A percentile compares a stretch with the other conserved stretches of the same genome.
Conservation (phyloP, 2,797 vertebrate genomes). For the Sebastolobus alascanus region DNA sequence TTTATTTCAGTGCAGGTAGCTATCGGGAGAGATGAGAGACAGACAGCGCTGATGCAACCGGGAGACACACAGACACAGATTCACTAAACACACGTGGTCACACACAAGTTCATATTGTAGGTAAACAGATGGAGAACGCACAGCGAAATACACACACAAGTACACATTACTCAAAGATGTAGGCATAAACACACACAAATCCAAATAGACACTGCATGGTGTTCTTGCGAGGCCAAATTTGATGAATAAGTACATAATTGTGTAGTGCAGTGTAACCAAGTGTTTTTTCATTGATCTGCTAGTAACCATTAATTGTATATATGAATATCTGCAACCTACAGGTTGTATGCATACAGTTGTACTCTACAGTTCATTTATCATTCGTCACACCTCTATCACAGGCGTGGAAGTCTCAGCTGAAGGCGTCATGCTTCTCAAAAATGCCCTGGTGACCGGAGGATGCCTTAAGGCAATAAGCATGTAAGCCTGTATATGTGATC, state of each 20-base stretch:
- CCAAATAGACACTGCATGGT: not conserved
- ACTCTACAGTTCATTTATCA: conserved; percentile 19
- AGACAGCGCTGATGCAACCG: conserved; percentile 71
- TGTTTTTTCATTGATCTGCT: not conserved
- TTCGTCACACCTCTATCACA: conserved; percentile 34
- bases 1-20: conserved; percentile 37
- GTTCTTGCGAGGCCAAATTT: not conserved
- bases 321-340: not conserved
- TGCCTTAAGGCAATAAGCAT: conserved; percentile 24
- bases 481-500: conserved; percentile 31
- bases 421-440: conserved; percentile 36
- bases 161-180: conserved; percentile 3
- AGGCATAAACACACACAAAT: not conserved
- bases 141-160: not conserved
- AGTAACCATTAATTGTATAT: not conserved
- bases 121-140: not conserved
- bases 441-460: conserved; percentile 4
- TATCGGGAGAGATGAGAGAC: conserved; percentile 54
- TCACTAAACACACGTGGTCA: conserved; percentile 16
- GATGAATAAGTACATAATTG: not conserved
- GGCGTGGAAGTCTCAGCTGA: conserved; percentile 23
- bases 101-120: conserved; percentile 20
- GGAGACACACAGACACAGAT: conserved; percentile 55
- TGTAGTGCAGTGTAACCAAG: no score
- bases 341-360: conserved; percentile 16